Base-by-base conservation (phyloP, 2,797 vertebrate species). In the Peromyscus melanophrys region DNA sequence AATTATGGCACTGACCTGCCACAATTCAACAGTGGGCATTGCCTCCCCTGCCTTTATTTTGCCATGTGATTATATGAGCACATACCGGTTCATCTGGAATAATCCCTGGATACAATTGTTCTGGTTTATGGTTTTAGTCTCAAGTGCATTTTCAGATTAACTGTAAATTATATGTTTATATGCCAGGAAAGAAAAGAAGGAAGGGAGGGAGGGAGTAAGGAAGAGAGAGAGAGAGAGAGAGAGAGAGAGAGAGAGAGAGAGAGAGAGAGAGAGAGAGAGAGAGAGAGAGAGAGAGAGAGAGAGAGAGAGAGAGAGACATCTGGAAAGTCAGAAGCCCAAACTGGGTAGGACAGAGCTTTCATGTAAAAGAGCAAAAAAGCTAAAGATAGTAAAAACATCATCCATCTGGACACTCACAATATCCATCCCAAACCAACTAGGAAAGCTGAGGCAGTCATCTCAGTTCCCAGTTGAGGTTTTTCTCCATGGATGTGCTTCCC, bases 251-350 rank as follows among this genome's bases (percentile, higher is more conserved):
- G 16, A 6, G 5, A 57, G 16, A 16, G 4, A 61, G 21, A 25
- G 21, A 59, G 21, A 23, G 59, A 2, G 7, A 61, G 59, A 1
- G 23, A 61, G 59, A 21, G 21, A 23, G 21, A 23, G 7, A 59
- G 19, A 21, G 21, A 25, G 6, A 23, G 7, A 61, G 6, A 25
- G 7, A 61, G 8, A 23, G 7, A 25, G 7, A 23, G 21, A 59
- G 1, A 23, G 21, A 59, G 6, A 23, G 1, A 21, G 1, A 59
- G 23, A 25, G 2, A 61, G 21, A 8, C 0, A 61, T 10, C 59
- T 61, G 21, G 59, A 8, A 61, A 61, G 59, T 23, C 13, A 13
- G 81, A 40, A 61, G 13, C 6, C 25, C 10, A 13, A 29, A 6
- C 13, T 17, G 8, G 37, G 37, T 21, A 83, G 57, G 11, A 6